Conservation (phyloP, 2,797 vertebrate species). For the Petrocephalus schoutedeni region DNA sequence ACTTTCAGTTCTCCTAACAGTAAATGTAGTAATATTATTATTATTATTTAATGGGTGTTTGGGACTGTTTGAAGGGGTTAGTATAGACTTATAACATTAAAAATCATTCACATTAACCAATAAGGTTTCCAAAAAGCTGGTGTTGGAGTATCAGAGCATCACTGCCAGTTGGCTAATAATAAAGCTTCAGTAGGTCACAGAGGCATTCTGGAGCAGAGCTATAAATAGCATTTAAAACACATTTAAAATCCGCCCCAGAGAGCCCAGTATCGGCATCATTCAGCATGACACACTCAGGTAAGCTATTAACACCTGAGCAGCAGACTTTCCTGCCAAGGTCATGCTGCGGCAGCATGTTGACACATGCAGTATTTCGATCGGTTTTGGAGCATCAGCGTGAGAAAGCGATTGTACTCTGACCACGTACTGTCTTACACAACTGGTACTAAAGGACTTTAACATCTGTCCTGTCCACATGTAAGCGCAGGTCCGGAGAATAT, state of each 20-base stretch:
- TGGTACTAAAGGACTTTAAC: not conserved
- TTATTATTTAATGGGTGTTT: not conserved
- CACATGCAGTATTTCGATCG: not conserved
- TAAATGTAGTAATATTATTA: not conserved
- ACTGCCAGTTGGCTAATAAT: not conserved
- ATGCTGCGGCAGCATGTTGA: not conserved
- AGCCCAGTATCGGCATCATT: not conserved
- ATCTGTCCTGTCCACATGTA: not conserved
- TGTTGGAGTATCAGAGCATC: constrained; percentile 2
- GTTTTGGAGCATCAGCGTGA: not conserved
- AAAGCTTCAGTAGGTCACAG: not conserved
- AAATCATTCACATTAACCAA: not conserved
- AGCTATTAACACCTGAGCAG: not conserved
- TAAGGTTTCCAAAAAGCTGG: not conserved
- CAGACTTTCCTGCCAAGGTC: not conserved
- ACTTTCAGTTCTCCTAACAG: not conserved
- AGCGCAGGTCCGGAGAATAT: not conserved
- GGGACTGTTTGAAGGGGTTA: not conserved
- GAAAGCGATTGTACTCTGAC: not conserved
- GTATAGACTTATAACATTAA: not conserved
- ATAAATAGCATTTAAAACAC: constrained; percentile 8
- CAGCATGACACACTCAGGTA: not conserved
- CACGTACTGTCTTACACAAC: not conserved
- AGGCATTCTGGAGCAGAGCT: not conserved
- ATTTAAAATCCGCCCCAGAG: not conserved